Evolutionary conservation across 2,113 vertebrate genomes (phyloP), one percentile per base, ranked within the genome.

Genomic region (Lamprotornis superbus): DNA sequence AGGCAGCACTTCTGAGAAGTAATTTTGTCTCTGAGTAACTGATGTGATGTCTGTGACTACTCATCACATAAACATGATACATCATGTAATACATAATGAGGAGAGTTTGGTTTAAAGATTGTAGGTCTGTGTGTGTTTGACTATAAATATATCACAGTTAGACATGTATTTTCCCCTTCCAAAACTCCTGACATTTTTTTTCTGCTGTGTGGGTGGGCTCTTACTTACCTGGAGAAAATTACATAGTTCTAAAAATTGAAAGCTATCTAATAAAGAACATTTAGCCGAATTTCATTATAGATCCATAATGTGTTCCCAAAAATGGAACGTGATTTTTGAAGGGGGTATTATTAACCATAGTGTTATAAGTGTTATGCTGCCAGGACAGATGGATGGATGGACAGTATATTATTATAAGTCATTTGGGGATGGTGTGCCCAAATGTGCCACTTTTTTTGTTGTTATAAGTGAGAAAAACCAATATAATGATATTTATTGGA

Each of bases 251-350:
- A 74, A 80, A 87, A 88, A 56, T 9, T 37, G 28, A 87, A 47
- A 88, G 50, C 56, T 91, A 28, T 33, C 56, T 39, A 82, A 30
- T 65, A 78, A 84, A 94, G 64, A 88, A 60, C 13, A 79, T 93
- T 87, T 91, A 91, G 55, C 73, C 47, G 50, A 59, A 50, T 90
- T 95, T 96, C 71, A 67, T 91, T 89, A 67, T 78, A 84, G 55
- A 83, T 12, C 39, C 55, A 49, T 92, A 90, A 88, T 91, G 40
- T 60, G 21, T 81, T 96, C 55, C 87, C 61, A 90, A 86, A 92
- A 96, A 94, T 77, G 50, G 57, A 95, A 83, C 25, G 56, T 83
- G 64, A 61, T 88, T 93, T 96, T 86, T 96, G 64, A 84, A 95
- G 57, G 57, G 35, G 53, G 35, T 57, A 52, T 89, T 96, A 87